These are phyloP conservation scores for Cossypha heuglini DNA, from an alignment of 2,797 vertebrate genomes.

Conservation along the genomic window DNA sequence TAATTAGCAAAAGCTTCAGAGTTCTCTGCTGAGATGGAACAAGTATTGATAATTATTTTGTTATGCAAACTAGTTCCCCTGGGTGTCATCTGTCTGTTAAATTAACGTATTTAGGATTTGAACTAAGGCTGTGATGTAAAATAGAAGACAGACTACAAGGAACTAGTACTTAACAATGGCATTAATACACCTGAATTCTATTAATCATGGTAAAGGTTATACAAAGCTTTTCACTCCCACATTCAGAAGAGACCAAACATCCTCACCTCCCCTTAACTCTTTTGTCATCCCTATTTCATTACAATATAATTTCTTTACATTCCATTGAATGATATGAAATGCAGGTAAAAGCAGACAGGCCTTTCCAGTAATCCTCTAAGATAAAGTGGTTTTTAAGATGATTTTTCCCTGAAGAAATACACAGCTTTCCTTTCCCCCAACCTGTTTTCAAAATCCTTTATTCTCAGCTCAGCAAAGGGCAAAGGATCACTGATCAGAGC, in stretches of 20 bases:
- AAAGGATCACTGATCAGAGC: slow-evolving; percentile 58
- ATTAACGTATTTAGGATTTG: background rate
- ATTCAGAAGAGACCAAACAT: background rate
- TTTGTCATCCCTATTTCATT: background rate
- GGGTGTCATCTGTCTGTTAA: background rate
- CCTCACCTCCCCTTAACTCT: background rate
- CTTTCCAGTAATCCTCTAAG: background rate
- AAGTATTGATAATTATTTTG: slow-evolving; percentile 42
- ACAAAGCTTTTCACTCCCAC: background rate
- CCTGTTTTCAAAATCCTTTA: slow-evolving; percentile 12
- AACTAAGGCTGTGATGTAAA: background rate
- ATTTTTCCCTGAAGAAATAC: slow-evolving; percentile 24
- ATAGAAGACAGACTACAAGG: background rate
- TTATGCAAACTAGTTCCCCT: background rate
- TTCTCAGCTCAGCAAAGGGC: slow-evolving; percentile 31
- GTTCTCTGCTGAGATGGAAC: background rate
- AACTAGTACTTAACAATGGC: background rate
- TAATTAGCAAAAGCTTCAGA: background rate
- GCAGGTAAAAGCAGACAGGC: background rate
- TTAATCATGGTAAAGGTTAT: background rate
- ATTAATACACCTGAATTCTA: background rate
- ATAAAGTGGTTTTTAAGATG: background rate
- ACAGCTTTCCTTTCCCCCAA: background rate
- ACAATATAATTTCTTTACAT: background rate
- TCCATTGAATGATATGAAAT: background rate